A percentile compares a stretch with the other conserved stretches of the same genome.
phyloP scores from a whole-genome alignment of 2,888 invertebrate genomes.

The Gortyna flavago region DNA sequence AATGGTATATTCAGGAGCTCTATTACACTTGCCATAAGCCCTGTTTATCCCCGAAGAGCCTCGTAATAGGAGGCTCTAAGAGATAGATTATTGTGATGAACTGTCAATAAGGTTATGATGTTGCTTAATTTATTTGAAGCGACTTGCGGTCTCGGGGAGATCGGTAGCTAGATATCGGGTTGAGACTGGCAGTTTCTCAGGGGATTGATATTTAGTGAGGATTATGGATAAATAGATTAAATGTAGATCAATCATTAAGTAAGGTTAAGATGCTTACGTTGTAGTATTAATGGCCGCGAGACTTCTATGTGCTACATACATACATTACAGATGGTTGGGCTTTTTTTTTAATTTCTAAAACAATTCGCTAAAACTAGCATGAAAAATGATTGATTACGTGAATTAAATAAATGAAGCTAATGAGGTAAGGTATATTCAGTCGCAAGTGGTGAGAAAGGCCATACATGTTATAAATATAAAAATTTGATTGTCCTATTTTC shows the following conservation, averaged over 20 bases:
- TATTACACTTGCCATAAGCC: constrained; percentile 28
- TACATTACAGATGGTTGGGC: too few relatives aligned
- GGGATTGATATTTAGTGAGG: background rate
- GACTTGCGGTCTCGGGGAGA: background rate
- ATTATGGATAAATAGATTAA: background rate
- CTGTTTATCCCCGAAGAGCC: constrained; percentile 33
- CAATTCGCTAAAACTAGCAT: too few relatives aligned
- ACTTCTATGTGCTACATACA: background rate
- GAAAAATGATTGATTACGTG: too few relatives aligned
- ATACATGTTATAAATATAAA: background rate
- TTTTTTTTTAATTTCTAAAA: too few relatives aligned
- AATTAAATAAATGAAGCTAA: too few relatives aligned
- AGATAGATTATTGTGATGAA: constrained; percentile 32
- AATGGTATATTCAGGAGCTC: constrained; percentile 34
- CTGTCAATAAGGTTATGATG: constrained; percentile 39
- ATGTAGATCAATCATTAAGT: constrained; percentile 16
- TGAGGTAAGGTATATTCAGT: too few relatives aligned
- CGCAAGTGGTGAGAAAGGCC: too few relatives aligned
- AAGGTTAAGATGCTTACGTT: background rate
- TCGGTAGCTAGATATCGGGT: background rate
- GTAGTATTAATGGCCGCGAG: background rate
- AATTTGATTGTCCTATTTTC: background rate
- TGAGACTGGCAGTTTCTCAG: background rate
- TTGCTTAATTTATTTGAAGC: constrained; percentile 30
- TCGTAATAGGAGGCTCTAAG: constrained; percentile 23